A percentile compares a stretch with the other conserved stretches of the same genome.
Evolutionary conservation across 2,888 invertebrate species (phyloP).

Genomic region (Amphiduros pacificus): DNA sequence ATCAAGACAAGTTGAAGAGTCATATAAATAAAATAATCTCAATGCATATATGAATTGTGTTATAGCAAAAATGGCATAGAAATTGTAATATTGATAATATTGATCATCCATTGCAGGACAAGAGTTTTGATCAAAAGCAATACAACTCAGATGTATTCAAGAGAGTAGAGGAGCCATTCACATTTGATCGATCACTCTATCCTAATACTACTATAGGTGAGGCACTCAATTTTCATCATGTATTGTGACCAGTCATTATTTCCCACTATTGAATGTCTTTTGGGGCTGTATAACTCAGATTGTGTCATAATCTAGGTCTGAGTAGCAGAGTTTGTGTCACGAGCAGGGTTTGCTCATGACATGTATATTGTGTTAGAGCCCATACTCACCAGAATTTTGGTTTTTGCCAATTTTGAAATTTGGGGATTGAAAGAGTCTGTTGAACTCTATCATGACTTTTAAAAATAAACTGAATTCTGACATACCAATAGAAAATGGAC

Average conservation of each 20-base stretch:
- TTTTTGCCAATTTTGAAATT: too few species aligned
- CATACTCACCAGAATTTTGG: too few species aligned
- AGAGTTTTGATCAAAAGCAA: background rate
- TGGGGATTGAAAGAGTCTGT: too few species aligned
- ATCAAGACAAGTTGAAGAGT: too few species aligned
- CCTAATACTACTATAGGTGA: constrained; percentile 19
- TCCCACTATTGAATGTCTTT: background rate
- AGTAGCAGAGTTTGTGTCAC: too few species aligned
- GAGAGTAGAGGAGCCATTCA: constrained; percentile 64
- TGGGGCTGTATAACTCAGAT: background rate
- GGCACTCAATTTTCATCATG: background rate
- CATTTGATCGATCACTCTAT: constrained; percentile 15
- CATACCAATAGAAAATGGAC: too few species aligned
- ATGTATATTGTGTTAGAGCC: too few species aligned
- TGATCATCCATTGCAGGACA: background rate
- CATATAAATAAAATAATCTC: background rate
- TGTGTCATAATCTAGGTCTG: background rate
- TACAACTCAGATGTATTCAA: constrained; percentile 64
- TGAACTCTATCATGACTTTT: too few species aligned
- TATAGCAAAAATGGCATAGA: background rate
- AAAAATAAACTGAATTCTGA: too few species aligned
- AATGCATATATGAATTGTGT: background rate
- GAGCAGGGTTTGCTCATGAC: too few species aligned
- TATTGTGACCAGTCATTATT: too few species aligned
- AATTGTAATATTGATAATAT: too few species aligned